These are phyloP conservation scores for Cassiopea andromeda DNA, from an alignment of 30 jellyfish, hydroid and myxozoan species.

Conservation along the genomic window DNA sequence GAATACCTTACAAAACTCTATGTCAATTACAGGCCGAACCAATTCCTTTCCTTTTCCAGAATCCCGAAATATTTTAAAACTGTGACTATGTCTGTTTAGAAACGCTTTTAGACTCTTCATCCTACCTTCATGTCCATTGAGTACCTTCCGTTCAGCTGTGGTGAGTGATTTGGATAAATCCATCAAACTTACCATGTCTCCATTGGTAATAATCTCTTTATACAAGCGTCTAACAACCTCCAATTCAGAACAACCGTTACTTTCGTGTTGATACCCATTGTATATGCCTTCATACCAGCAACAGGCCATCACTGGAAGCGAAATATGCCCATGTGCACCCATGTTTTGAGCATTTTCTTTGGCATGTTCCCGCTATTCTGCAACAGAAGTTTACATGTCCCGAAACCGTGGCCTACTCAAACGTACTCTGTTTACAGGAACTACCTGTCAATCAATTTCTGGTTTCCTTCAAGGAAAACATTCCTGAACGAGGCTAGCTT, in stretches of 20 bases:
- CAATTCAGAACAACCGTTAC: not conserved
- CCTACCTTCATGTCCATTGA: not conserved
- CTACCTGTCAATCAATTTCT: conserved; percentile 59
- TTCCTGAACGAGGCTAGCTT: conserved; percentile 40
- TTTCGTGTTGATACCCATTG: not conserved
- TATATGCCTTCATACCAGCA: not conserved
- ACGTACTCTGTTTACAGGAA: conserved; percentile 8
- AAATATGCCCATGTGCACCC: not conserved
- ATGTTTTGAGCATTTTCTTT: not conserved
- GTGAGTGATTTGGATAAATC: conserved; percentile 5
- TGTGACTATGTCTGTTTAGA: conserved; percentile 39
- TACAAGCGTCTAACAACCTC: conserved; percentile 27
- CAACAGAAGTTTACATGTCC: not conserved
- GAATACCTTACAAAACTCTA: conserved; percentile 89
- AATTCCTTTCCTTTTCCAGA: conserved; percentile 36
- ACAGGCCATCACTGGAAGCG: not conserved
- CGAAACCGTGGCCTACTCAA: conserved; percentile 7
- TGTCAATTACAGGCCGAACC: conserved; percentile 68
- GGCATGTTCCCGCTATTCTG: not conserved
- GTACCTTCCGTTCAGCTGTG: not conserved
- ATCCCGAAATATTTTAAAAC: conserved; percentile 52
- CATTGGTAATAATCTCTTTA: not conserved
- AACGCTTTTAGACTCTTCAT: conserved; percentile 39
- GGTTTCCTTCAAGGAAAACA: conserved; percentile 71
- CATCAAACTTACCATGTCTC: conserved; percentile 15